These are phyloP conservation scores for Dysmachus trigonus DNA, from an alignment of 2,888 invertebrate genomes.

Conservation along the genomic window DNA sequence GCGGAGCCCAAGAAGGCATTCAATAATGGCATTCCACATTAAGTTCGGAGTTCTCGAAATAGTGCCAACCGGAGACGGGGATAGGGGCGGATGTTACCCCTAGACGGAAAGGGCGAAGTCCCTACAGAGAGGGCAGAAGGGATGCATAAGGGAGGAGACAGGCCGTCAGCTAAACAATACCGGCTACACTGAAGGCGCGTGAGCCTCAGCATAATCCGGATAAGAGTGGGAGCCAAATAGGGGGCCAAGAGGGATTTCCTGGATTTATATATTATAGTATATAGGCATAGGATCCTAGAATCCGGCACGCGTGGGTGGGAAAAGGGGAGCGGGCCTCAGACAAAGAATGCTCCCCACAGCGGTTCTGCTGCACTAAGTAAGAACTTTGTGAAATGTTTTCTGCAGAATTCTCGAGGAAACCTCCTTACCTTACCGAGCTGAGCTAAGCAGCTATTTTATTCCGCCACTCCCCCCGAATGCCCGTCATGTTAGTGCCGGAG, in stretches of 20 bases:
- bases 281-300: background rate
- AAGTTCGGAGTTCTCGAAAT: slow-evolving; percentile 20
- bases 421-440: background rate
- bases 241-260: background rate
- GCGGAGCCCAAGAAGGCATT: slow-evolving; percentile 8
- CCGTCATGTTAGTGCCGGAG: background rate
- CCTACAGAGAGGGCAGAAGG: background rate
- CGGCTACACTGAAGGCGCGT: background rate
- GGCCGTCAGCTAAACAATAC: background rate
- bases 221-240: background rate
- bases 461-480: background rate
- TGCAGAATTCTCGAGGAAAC: background rate
- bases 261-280: background rate
- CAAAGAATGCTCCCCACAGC: slow-evolving; percentile 17
- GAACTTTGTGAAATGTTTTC: slow-evolving; percentile 11
- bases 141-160: background rate
- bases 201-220: background rate
- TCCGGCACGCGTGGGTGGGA: background rate
- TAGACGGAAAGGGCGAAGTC: background rate
- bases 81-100: background rate
- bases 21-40: slow-evolving; percentile 30
- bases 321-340: background rate
- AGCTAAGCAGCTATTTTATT: background rate
- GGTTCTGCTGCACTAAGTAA: slow-evolving; percentile 14
- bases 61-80: background rate